Percentiles rank a stretch among this genome's conserved stretches.
phyloP scores from a whole-genome alignment of 1,140 invertebrate genomes.

The Triops longicaudatus region DNA sequence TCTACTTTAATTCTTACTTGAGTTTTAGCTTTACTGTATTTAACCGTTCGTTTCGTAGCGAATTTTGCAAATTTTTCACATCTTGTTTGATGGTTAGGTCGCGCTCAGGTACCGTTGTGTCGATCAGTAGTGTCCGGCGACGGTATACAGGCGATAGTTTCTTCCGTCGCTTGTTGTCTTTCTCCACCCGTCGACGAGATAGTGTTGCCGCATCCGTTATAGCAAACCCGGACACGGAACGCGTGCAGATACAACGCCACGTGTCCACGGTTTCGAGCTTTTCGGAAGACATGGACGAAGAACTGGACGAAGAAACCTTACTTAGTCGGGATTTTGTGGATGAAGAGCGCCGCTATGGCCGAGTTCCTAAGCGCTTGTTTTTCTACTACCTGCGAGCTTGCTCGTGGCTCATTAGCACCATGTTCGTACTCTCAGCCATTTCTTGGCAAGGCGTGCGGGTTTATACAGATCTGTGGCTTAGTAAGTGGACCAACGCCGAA shows the following conservation, averaged over 20 bases:
- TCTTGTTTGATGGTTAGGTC: not conserved
- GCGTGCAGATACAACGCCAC: conserved; percentile 35
- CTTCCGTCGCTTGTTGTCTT: not conserved
- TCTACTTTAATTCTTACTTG: too few relatives aligned
- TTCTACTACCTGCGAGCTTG: conserved; percentile 54
- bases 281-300: conserved; percentile 43
- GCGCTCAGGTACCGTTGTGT: not conserved
- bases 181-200: not conserved
- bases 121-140: conserved; percentile 7
- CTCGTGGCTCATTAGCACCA: conserved; percentile 44
- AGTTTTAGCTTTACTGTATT: too few relatives aligned
- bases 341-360: conserved; percentile 53
- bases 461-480: conserved; percentile 54
- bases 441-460: conserved; percentile 50
- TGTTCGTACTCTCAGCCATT: conserved; percentile 49
- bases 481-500: conserved; percentile 46
- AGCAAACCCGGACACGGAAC: conserved; percentile 30
- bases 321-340: conserved; percentile 34
- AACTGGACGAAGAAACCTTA: conserved; percentile 38
- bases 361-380: conserved; percentile 53
- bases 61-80: too few relatives aligned
- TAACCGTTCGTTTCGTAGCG: too few relatives aligned
- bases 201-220: not conserved
- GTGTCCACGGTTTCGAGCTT: conserved; percentile 40
- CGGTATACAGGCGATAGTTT: not conserved